Conservation (phyloP, 1,140 invertebrate species). For the Saccostrea echinata region DNA sequence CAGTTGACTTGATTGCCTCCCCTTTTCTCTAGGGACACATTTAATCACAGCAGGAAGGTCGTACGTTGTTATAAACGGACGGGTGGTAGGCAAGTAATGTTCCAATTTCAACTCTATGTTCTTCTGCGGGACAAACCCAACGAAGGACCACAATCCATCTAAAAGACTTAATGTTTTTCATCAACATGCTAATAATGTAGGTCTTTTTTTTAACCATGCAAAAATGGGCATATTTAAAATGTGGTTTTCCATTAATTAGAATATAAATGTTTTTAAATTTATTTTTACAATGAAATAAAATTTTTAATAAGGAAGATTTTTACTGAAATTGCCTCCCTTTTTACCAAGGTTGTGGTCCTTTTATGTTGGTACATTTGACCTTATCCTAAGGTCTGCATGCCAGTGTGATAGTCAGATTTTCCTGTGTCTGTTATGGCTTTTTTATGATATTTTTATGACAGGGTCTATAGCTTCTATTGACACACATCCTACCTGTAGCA, state of each 20-base stretch:
- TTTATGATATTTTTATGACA: constrained; percentile 10
- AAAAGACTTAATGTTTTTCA: too few species aligned
- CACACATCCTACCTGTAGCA: constrained; percentile 1
- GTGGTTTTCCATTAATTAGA: too few species aligned
- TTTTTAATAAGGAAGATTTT: too few species aligned
- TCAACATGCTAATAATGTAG: too few species aligned
- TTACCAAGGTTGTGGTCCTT: background rate
- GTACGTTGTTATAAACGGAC: constrained; percentile 49
- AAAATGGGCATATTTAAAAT: too few species aligned
- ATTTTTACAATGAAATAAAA: too few species aligned
- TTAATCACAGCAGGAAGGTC: constrained; percentile 45
- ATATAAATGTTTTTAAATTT: background rate
- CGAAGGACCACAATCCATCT: background rate
- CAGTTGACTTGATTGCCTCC: constrained; percentile 36
- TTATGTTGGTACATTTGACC: background rate
- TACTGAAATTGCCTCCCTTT: too few species aligned
- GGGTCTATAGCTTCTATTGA: constrained; percentile 15
- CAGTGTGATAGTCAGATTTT: constrained; percentile 1
- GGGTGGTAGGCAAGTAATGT: constrained; percentile 52
- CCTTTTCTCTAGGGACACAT: constrained; percentile 45
- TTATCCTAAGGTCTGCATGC: constrained; percentile 8
- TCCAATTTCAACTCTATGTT: constrained; percentile 8
- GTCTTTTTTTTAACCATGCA: too few species aligned
- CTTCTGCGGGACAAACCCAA: background rate
- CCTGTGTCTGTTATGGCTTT: background rate